Conservation (phyloP, 2,797 vertebrate species). For the Dermochelys coriacea region DNA sequence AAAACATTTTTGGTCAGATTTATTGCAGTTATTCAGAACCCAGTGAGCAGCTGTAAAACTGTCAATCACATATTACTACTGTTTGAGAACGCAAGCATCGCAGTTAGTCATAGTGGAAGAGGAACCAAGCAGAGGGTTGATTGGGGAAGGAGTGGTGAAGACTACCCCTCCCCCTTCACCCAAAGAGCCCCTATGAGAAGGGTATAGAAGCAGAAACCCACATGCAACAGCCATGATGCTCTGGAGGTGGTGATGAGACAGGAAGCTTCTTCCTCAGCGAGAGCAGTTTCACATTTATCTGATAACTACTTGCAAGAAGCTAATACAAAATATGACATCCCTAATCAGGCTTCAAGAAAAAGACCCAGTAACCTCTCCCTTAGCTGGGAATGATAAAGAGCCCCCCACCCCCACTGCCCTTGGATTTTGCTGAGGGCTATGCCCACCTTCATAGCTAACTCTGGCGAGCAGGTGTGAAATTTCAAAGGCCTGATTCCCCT, state of each 20-base stretch:
- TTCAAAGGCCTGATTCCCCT: not conserved
- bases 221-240: not conserved
- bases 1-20: not conserved
- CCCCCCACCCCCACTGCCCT: rapidly evolving
- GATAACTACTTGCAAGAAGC: not conserved
- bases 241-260: not conserved
- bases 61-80: not conserved
- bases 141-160: not conserved
- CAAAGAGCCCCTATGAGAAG: not conserved
- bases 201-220: not conserved
- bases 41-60: not conserved
- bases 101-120: not conserved
- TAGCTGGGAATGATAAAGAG: not conserved
- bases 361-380: not conserved
- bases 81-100: not conserved
- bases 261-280: not conserved
- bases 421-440: too few species aligned
- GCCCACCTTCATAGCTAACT: not conserved
- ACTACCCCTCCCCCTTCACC: not conserved
- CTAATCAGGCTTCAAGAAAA: not conserved
- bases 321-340: not conserved
- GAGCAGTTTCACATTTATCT: not conserved
- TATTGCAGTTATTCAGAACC: not conserved
- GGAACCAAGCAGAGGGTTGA: not conserved
- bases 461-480: not conserved